These are phyloP conservation scores for Odiellus spinosus DNA, from an alignment of 2,888 invertebrate species.

Conservation along the genomic window DNA sequence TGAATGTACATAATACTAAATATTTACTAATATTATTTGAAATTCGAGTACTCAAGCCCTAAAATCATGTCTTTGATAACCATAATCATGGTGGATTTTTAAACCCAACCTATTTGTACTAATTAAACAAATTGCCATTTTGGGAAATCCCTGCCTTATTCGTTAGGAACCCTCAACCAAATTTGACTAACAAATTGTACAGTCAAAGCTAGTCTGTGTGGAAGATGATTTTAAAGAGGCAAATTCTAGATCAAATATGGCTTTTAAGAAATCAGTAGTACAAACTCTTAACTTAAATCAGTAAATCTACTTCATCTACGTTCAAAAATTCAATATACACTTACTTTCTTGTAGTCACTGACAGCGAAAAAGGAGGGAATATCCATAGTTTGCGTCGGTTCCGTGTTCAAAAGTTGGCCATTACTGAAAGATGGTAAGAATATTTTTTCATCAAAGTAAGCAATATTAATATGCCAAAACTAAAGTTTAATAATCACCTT, in stretches of 20 bases:
- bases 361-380: conserved; percentile 41
- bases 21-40: too few species aligned
- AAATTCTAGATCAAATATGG: neutral
- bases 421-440: conserved; percentile 50
- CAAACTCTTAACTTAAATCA: neutral
- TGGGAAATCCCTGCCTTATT: too few species aligned
- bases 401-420: conserved; percentile 87
- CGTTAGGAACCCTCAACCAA: too few species aligned
- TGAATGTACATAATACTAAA: too few species aligned
- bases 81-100: too few species aligned
- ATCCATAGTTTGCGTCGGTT: conserved; percentile 76
- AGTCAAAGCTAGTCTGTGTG: too few species aligned
- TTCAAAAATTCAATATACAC: neutral
- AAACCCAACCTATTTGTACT: too few species aligned
- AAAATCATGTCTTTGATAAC: too few species aligned
- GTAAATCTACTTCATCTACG: neutral
- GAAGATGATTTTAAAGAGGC: neutral
- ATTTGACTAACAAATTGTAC: too few species aligned
- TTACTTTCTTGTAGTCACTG: conserved; percentile 38
- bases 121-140: too few species aligned
- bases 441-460: too few species aligned
- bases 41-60: too few species aligned
- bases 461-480: neutral
- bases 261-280: neutral
- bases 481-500: neutral